Conservation (phyloP, 2,797 vertebrate genomes). For the Emys orbicularis region DNA sequence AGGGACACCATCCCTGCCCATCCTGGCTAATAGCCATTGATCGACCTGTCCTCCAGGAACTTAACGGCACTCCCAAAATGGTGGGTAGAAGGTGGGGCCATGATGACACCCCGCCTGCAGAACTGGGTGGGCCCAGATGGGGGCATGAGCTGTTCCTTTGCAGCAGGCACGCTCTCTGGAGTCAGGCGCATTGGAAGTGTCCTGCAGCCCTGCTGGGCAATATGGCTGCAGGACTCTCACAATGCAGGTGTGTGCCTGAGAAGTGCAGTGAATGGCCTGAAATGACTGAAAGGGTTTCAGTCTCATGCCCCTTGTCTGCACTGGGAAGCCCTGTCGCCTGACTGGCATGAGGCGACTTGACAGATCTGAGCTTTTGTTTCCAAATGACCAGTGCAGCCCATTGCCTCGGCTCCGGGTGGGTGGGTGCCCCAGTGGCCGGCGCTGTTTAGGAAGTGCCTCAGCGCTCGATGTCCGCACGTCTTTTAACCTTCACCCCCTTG, state of each 20-base stretch:
- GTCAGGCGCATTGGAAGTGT: no score
- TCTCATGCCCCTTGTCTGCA: background rate
- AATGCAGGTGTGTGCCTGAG: background rate
- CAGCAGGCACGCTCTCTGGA: background rate
- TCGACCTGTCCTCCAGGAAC: no score
- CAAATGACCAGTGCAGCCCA: background rate
- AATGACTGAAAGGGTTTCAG: background rate
- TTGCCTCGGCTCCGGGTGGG: accelerated
- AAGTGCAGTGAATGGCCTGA: background rate
- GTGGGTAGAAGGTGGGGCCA: background rate
- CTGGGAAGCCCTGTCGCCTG: accelerated
- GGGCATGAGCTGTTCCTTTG: background rate
- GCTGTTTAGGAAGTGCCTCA: accelerated
- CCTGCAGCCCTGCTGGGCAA: background rate
- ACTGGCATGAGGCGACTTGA: accelerated
- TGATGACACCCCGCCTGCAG: background rate
- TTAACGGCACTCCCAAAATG: background rate
- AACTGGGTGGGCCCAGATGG: background rate
- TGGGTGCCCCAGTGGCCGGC: accelerated
- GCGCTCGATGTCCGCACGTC: accelerated
- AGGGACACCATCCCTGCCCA: no score
- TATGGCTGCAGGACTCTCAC: background rate
- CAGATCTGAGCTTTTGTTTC: background rate
- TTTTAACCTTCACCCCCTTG: conserved; percentile 63
- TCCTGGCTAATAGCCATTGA: no score